Percentiles rank a stretch among this genome's conserved stretches.
Conservation (phyloP, 1,140 invertebrate genomes). For the Drosophila setifemur region DNA sequence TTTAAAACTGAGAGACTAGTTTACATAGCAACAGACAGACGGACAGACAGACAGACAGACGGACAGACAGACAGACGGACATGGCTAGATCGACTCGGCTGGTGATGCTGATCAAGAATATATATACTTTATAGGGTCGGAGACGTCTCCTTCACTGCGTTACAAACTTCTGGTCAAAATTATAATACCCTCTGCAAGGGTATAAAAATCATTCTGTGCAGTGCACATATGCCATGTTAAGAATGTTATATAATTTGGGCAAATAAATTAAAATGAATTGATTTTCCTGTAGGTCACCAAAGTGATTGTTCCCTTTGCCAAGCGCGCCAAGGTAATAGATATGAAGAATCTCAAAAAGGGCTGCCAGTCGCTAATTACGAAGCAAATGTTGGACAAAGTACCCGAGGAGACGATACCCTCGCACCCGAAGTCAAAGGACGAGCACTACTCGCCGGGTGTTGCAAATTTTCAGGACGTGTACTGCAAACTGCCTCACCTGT, state of each 20-base stretch:
- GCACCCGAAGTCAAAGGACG: slow-evolving; percentile 38
- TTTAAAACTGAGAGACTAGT: no score
- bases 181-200: no score
- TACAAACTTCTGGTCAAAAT: no score
- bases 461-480: slow-evolving; percentile 84
- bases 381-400: slow-evolving; percentile 49
- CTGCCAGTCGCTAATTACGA: slow-evolving; percentile 84
- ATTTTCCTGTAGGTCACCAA: slow-evolving; percentile 83
- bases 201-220: no score
- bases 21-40: no score
- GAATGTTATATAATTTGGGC: not conserved
- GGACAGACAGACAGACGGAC: no score
- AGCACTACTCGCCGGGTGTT: slow-evolving; percentile 58
- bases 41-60: no score
- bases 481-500: slow-evolving; percentile 83
- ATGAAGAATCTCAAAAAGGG: slow-evolving; percentile 87
- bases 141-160: no score
- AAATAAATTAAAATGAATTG: not conserved
- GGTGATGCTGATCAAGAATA: no score
- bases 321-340: slow-evolving; percentile 89
- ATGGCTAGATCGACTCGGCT: no score
- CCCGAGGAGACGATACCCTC: slow-evolving; percentile 45
- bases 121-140: no score
- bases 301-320: slow-evolving; percentile 87
- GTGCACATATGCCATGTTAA: no score